Base-by-base conservation (phyloP, 1,140 invertebrate genomes). In the Aphis craccivora region DNA sequence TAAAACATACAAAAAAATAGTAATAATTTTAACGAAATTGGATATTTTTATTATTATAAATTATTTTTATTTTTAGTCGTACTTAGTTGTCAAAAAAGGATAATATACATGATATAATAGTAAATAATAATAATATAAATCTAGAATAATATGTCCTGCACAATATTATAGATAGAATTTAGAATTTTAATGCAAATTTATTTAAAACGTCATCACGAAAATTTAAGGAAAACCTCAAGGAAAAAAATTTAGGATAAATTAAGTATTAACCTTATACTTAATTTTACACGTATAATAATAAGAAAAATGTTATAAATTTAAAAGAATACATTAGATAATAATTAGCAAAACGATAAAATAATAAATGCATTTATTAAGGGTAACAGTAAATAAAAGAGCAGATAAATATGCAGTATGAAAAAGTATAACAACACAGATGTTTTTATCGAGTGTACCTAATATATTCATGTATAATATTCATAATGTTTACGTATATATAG, bases 11-110 rank as follows among this genome's bases (percentile, higher is more conserved):
- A 20, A 76, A 76, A 76, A 76, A 60, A 30, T 23, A 67, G n/a
- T n/a, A 76, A 76, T 76, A 76, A n/a, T 76, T n/a, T 76, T 18
- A n/a, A n/a, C 3, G n/a, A n/a, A 76, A 76, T 76, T 76, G n/a
- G 30, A n/a, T n/a, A 76, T 18, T n/a, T 51, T 67, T 67, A 30
- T 30, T 30, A 67, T 11, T 30, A 30, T 30, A 67, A 67, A 4
- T 67, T 67, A 67, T 67, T 67, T 67, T 76, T 76, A 35, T 76
- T 76, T 76, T 76, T 76, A 76, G n/a, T 76, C 11, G n/a, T 76
- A 76, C n/a, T 67, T n/a, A 76, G 18, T n/a, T n/a, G 60, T n/a
- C 30, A 76, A 67, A 76, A n/a, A 76, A 76, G 4, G 4, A 76
- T 5, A n/a, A n/a, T n/a, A n/a, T n/a, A n/a, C n/a, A n/a, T n/a